A percentile compares a stretch with the other conserved stretches of the same genome.
These are phyloP conservation scores for Galleria mellonella DNA, from an alignment of 1,140 invertebrate genomes.

Conservation along the genomic window DNA sequence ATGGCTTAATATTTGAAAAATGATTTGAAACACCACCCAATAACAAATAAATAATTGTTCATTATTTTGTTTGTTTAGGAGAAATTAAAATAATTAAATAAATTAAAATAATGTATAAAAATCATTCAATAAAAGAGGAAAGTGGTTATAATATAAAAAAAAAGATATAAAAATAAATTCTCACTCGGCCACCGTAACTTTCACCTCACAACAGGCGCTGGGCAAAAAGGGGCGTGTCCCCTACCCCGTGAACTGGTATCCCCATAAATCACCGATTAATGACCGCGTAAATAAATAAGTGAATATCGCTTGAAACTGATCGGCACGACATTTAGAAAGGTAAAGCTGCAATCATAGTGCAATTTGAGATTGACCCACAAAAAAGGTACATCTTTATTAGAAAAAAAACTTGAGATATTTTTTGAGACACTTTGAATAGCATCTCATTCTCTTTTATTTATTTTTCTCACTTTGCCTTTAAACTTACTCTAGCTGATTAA, in stretches of 20 bases:
- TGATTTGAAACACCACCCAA: slow-evolving; percentile 20
- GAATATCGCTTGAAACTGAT: slow-evolving; percentile 12
- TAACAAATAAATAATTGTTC: neutral
- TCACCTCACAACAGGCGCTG: slow-evolving; percentile 1
- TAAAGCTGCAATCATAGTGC: slow-evolving; percentile 1
- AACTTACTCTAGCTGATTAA: too few species aligned
- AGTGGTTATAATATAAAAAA: too few species aligned
- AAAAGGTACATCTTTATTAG: neutral
- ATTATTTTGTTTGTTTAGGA: too few species aligned
- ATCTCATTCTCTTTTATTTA: too few species aligned
- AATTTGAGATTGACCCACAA: too few species aligned
- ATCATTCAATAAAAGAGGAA: too few species aligned
- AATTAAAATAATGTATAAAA: too few species aligned
- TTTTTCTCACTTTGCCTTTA: too few species aligned
- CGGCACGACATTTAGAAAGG: slow-evolving; percentile 15
- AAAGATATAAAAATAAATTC: too few species aligned
- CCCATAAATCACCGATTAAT: slow-evolving; percentile 17
- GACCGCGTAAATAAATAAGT: slow-evolving; percentile 21
- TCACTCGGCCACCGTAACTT: neutral
- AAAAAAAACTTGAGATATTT: neutral
- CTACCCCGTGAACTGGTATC: neutral
- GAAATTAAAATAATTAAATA: too few species aligned
- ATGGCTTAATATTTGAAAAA: slow-evolving; percentile 39
- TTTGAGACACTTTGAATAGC: too few species aligned
- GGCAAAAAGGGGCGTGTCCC: neutral